Base-by-base conservation (phyloP, 1,140 invertebrate species). In the Tyrophagus putrescentiae region DNA sequence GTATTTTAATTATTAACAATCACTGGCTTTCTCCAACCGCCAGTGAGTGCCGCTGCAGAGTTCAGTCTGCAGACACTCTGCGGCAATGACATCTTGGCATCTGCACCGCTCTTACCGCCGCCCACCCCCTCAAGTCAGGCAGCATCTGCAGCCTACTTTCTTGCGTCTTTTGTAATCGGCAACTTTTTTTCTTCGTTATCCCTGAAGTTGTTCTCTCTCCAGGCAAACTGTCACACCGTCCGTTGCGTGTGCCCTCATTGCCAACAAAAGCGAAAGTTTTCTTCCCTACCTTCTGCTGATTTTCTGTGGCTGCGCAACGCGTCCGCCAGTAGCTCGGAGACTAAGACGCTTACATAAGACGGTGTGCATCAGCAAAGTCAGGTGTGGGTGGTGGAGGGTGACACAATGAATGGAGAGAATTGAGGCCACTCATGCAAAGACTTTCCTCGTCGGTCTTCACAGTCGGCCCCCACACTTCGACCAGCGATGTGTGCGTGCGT, bases 301-400 rank as follows among this genome's bases (percentile, higher is more conserved):
- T n/a, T n/a, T n/a, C n/a, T n/a, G n/a, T n/a, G n/a, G n/a, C n/a
- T n/a, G n/a, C n/a, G n/a, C n/a, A n/a, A n/a, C n/a, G n/a, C n/a
- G n/a, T n/a, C n/a, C n/a, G n/a, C n/a, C n/a, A n/a, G n/a, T n/a
- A n/a, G n/a, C n/a, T n/a, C n/a, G n/a, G n/a, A n/a, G 45, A 6
- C 45, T 48, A 48, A 48, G 45, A 48, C n/a, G n/a, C 45, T 48
- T 48, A 18, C 45, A 48, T 48, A 48, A 48, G 45, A 48, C 7
- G 18, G 31, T 21, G 21, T 13, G 18, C 45, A 48, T 21, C 31
- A 48, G 45, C 45, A 21, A 48, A 25, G 45, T 48, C 45, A 48
- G 45, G 45, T 48, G 45, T 25, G 45, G 45, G 45, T 48, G 45
- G 45, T 48, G 36, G 45, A 48, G 45, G 45, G 45, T 48, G 45